These are phyloP conservation scores for Pristis pectinata DNA, from an alignment of 2,797 vertebrate genomes.

Conservation along the genomic window DNA sequence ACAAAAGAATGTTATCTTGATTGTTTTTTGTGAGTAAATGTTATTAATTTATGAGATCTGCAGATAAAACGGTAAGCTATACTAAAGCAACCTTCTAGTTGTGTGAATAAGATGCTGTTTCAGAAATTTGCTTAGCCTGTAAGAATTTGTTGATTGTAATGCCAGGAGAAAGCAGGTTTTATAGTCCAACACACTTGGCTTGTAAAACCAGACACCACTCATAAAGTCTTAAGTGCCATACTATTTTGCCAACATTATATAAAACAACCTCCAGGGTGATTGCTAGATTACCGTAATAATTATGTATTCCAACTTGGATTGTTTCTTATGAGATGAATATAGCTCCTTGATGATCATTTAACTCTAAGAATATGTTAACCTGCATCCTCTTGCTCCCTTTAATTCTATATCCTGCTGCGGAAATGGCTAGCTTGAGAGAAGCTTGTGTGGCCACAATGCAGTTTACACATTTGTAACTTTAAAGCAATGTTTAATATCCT, in stretches of 20 bases:
- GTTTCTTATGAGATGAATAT: constrained; percentile 45
- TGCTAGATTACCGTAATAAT: constrained; percentile 43
- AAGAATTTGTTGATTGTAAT: constrained; percentile 37
- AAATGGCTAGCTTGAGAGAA: constrained; percentile 42
- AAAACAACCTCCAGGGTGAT: constrained; percentile 45
- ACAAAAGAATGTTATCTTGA: neutral
- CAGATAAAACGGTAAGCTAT: neutral
- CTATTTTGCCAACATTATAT: constrained; percentile 45
- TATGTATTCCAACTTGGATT: constrained; percentile 45
- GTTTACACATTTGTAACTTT: constrained; percentile 34
- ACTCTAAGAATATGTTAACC: constrained; percentile 49
- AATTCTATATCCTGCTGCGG: constrained; percentile 51
- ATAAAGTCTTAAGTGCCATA: constrained; percentile 46
- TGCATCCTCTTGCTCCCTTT: constrained; percentile 48
- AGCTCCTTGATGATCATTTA: constrained; percentile 44
- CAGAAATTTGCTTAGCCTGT: constrained; percentile 31
- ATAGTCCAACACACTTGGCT: constrained; percentile 40
- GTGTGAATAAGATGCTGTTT: neutral
- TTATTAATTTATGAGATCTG: neutral
- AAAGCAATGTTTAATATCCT: neutral
- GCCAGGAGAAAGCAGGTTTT: constrained; percentile 25
- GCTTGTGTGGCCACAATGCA: neutral
- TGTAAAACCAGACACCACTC: constrained; percentile 45
- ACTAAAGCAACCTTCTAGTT: neutral
- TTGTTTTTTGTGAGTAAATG: neutral